These are phyloP conservation scores for Jacana jacana DNA, from an alignment of 2,113 vertebrate genomes.

Conservation along the genomic window DNA sequence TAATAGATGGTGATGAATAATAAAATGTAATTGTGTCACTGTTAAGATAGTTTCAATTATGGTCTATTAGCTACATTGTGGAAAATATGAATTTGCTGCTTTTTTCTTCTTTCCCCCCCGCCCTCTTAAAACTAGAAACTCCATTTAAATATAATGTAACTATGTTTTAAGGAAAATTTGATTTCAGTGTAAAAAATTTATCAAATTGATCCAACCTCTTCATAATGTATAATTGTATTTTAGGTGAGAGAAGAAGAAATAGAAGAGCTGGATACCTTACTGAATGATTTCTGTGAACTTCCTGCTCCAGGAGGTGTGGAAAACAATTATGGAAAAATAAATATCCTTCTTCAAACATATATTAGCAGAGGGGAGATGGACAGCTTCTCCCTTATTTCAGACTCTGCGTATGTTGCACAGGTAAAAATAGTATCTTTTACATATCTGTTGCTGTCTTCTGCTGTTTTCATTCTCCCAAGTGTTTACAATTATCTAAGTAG, in stretches of 20 bases:
- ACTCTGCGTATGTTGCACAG: slow-evolving; percentile 96
- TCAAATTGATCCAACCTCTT: slow-evolving; percentile 39
- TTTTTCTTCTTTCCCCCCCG: neutral
- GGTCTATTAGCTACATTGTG: slow-evolving; percentile 44
- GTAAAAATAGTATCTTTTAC: slow-evolving; percentile 68
- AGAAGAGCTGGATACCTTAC: slow-evolving; percentile 90
- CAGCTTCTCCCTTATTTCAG: slow-evolving; percentile 97
- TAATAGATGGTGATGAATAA: slow-evolving; percentile 77
- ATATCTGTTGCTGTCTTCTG: neutral
- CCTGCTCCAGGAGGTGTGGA: slow-evolving; percentile 93
- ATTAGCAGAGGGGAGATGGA: slow-evolving; percentile 95
- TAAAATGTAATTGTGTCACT: slow-evolving; percentile 73
- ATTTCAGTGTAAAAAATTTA: slow-evolving; percentile 49
- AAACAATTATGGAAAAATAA: slow-evolving; percentile 97
- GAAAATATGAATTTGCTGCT: neutral
- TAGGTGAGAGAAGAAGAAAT: slow-evolving; percentile 96
- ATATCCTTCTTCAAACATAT: slow-evolving; percentile 96
- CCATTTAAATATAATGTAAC: slow-evolving; percentile 13
- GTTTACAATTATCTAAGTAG: neutral
- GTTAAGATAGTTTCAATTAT: slow-evolving; percentile 73
- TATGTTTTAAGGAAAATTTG: slow-evolving; percentile 16
- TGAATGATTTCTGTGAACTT: slow-evolving; percentile 87
- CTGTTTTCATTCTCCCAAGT: neutral
- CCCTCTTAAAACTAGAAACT: neutral
- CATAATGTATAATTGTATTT: slow-evolving; percentile 47